Evolutionary conservation across 2,797 vertebrate genomes (phyloP), one percentile per base, ranked within the genome.

Genomic region (Tapirus indicus): DNA sequence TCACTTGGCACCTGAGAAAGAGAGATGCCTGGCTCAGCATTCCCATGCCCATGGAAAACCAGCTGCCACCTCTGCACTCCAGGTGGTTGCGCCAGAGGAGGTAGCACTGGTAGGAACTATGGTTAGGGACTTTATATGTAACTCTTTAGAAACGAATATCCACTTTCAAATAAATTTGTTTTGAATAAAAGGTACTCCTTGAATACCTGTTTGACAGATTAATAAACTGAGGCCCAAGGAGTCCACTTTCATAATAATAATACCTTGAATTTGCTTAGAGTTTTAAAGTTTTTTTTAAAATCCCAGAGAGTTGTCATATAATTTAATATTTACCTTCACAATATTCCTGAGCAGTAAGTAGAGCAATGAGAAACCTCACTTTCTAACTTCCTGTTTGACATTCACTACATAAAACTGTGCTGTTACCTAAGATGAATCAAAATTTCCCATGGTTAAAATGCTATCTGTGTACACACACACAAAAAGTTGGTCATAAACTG

Each of bases 251-350:
- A 64, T 78, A 66, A 94, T 88, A 84, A 85, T 41, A 77, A 62
- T 78, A 85, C 2, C 38, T 95, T 96, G 66, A 62, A 64, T 92
- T 68, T 91, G 25, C 62, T 91, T 87, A 56, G 82, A 88, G 32
- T 91, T 91, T 91, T n/a, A 49, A 94, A 62, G 21, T 52, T 52
- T 52, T 52, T 80, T 62, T 23, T 27, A 68, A 74, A 21, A 62
- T 2, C 6, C 0, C 49, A 75, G 52, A 52, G 21, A 0, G 7
- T 85, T 93, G 23, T 88, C 66, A 52, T 68, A 12, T 79, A 54
- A 62, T 71, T 95, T 78, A 44, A 41, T 85, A 88, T 69, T 94
- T 54, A 44, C 16, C 32, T 12, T 90, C 7, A 54, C 9, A 47
- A 20, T 95, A 69, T 77, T 82, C 11, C 72, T 85, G 52, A 91